Base-by-base conservation (phyloP, 2,113 vertebrate genomes). In the Struthio camelus region DNA sequence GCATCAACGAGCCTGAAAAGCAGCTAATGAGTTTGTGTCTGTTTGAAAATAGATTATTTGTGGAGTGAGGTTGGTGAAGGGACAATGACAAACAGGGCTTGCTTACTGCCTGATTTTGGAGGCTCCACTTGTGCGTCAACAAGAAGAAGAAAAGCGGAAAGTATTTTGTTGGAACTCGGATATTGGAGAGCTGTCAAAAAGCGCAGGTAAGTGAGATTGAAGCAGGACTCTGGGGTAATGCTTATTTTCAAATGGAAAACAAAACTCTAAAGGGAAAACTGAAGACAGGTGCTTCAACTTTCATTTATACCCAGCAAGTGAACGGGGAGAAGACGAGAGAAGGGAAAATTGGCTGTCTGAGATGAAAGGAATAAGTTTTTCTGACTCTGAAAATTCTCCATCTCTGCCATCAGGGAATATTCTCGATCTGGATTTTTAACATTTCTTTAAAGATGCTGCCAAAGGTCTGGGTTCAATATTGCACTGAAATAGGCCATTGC, bases 61-160 rank as follows among this genome's bases (percentile, higher is more conserved):
- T 14, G 94, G 80, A 79, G 56, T 83, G 88, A 92, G 71, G 82
- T 9, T 73, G 85, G 48, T 83, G 6, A 78, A 51, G 81, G 59
- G 44, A 87, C 87, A 87, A 40, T 1, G 18, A 51, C 62, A 38
- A 85, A 27, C 69, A 23, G 72, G 12, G 64, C 59, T 66, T 38
- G 70, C 77, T 91, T 87, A 75, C 73, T 27, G 78, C 94, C 88
- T 61, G 32, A n/a, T 46, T 59, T 15, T 65, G 85, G 78, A 91
- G 70, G 51, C 70, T 70, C 13, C 64, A 76, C 56, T 59, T 66
- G 46, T 38, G 75, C 22, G 71, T 22, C 82, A 71, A 16, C 48
- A 13, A 46, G 70, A 30, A 78, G 72, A 38, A n/a, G 70, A 76
- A 59, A 59, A 34, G 34, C 34, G 53, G 53, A 76, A 53, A 77